Base-by-base conservation (phyloP, 2,113 vertebrate genomes). In the Porphyrio hochstetteri region DNA sequence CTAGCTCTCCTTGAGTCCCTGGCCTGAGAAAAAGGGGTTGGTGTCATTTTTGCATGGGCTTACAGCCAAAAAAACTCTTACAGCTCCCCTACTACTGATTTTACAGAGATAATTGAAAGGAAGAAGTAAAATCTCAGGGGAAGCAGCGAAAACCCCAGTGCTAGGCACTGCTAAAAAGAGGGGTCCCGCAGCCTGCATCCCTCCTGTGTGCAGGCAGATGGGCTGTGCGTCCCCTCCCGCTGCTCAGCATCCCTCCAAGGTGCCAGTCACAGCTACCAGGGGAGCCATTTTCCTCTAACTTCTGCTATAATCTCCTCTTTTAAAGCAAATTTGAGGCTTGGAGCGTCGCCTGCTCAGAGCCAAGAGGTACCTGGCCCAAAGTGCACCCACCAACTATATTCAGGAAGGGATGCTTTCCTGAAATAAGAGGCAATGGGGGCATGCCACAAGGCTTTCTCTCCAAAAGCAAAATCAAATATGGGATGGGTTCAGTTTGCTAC, bases 41-140 rank as follows among this genome's bases (percentile, higher is more conserved):
- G 18, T 13, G 65, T 40, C 3, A 1, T 3, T 72, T 56, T 63
- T 81, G 44, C 48, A 8, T 21, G 63, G 53, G 25, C 13, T 38
- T 15, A 8, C 35, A 0, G 16, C 18, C 50, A 50, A 24, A 21
- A 50, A 38, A 50, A 11, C 11, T 48, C 74, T 50, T 35, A 11
- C 56, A 5, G 1, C 35, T 74, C 6, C 27, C 29, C 56, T 1
- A 0, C 29, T 64, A 1, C 60, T 65, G 83, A 12, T 67, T 85
- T 90, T 57, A 10, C 1, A 2, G 78, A 69, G 46, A 28, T 13
- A 24, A 83, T 10, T 40, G 67, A 55, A 67, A 82, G 79, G n/a
- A 35, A n/a, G 42, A 23, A 24, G n/a, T 36, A 27, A 77, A 50
- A 2, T 81, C 72, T 38, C 35, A 1, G 44, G 83, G 83, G 52